Evolutionary conservation across 2,888 invertebrate species (phyloP), one percentile per base, ranked within the genome.

Genomic region (Apodemia hepburni): DNA sequence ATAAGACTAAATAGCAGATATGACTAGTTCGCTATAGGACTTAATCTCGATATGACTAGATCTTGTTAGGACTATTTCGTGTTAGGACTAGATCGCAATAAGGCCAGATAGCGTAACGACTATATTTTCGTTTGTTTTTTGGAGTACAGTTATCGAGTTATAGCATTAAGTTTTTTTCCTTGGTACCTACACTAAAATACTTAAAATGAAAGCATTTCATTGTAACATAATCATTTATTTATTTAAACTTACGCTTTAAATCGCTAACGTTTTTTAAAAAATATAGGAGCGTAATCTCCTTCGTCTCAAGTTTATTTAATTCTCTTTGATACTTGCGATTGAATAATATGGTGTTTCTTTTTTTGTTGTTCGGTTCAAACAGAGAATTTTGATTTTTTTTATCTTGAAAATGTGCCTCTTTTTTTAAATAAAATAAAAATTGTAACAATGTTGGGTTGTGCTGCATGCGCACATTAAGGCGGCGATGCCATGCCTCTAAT

Each of bases 401-500:
- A 17, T 47, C 60, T 58, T 60, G 54, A 47, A 42, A 38, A 11
- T 38, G 38, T 38, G 38, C 11, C 12, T 38, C 38, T 38, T 38
- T 38, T 38, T 38, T 38, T 54, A 60, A n/a, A 35, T 27, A 58
- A 18, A 58, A 29, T 38, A 17, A 60, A 57, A 60, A 60, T 60
- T 58, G 57, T 17, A 60, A 35, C 54, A 59, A 58, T 18, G 33
- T 63, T 47, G 49, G 42, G 42, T 63, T 38, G 11, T 12, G 11
- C 12, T 38, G 38, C 38, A 12, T 12, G 12, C 38, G 38, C 38
- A 38, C 38, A 35, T 47, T 27, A 60, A 47, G 54, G 22, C 22
- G 18, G 22, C 54, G 49, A 54, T 33, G 38, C 15, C 18, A 51
- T 61, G 49, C 18, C 33, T 35, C 22, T 42, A 54, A 27, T 45